A percentile compares a stretch with the other conserved stretches of the same genome.
phyloP scores from a whole-genome alignment of 2,888 invertebrate species.

The Tryphoninae sp. region DNA sequence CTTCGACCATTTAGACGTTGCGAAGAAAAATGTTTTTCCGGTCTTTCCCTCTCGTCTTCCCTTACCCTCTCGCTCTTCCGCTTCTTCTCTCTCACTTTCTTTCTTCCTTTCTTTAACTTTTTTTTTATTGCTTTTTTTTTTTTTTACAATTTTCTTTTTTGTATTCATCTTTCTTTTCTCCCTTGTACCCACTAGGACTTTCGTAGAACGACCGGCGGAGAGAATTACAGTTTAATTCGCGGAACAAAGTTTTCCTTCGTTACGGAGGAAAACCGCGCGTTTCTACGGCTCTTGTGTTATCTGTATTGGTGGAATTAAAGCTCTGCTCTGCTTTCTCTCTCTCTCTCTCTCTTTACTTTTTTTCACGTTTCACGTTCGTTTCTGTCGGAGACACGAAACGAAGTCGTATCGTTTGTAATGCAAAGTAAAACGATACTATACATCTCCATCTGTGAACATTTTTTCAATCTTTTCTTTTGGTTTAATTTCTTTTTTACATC shows the following conservation, averaged over 20 bases:
- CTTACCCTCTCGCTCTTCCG: background rate
- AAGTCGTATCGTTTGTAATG: conserved; percentile 70
- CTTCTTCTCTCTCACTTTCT: conserved; percentile 21
- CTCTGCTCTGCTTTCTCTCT: conserved; percentile 14
- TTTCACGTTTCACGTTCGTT: conserved; percentile 29
- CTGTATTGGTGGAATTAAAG: conserved; percentile 33
- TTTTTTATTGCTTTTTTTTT: conserved; percentile 3
- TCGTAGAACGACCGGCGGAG: conserved; percentile 8
- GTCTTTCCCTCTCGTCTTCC: conserved; percentile 67
- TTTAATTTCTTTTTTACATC: background rate
- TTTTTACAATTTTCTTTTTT: background rate
- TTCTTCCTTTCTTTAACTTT: conserved; percentile 6
- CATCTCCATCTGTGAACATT: conserved; percentile 40
- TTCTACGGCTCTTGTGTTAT: conserved; percentile 5
- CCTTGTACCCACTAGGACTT: background rate
- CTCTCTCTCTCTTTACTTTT: background rate
- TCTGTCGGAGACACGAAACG: conserved; percentile 48
- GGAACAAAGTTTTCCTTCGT: conserved; percentile 74
- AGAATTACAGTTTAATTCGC: conserved; percentile 74
- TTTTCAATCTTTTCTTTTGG: background rate
- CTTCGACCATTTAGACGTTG: conserved; percentile 73
- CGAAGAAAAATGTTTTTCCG: conserved; percentile 78
- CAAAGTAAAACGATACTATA: conserved; percentile 67
- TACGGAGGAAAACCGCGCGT: conserved; percentile 63
- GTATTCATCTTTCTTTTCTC: background rate